These are phyloP conservation scores for Gulo gulo DNA, from an alignment of 2,113 vertebrate genomes.

Conservation along the genomic window DNA sequence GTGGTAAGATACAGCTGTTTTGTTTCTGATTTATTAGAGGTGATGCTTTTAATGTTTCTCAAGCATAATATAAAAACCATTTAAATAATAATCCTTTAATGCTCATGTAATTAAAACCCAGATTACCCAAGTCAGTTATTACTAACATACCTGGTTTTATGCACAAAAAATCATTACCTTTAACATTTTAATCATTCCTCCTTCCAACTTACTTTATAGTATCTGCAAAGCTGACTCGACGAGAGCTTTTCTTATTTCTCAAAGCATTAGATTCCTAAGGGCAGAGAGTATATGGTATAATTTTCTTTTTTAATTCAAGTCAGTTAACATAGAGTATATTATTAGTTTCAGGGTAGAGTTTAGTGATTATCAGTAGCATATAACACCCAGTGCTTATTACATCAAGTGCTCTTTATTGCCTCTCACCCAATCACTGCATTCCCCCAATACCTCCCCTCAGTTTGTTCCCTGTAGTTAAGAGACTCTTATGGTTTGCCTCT, in stretches of 20 bases:
- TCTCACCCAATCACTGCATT: not conserved
- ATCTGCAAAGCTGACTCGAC: conserved; percentile 88
- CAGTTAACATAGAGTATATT: not conserved
- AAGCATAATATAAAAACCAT: conserved; percentile 32
- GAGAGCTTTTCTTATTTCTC: conserved; percentile 81
- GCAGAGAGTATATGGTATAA: conserved; percentile 34
- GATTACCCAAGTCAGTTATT: not conserved
- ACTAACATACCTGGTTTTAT: not conserved
- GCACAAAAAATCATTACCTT: conserved; percentile 14
- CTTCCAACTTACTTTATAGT: conserved; percentile 84
- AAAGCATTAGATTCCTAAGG: conserved; percentile 76
- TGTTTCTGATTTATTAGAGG: not conserved
- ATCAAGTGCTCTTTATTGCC: not conserved
- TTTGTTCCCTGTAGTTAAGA: not conserved
- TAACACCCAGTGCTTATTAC: not conserved
- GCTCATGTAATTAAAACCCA: conserved; percentile 21
- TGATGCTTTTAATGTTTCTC: conserved; percentile 24
- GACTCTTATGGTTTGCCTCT: not conserved
- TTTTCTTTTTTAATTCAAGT: not conserved
- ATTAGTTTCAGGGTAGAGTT: not conserved
- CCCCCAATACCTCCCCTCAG: not conserved
- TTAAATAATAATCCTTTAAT: conserved; percentile 29
- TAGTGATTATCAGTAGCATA: not conserved
- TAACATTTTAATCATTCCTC: conserved; percentile 33
- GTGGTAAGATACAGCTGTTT: not conserved